These are phyloP conservation scores for Adineta ricciae DNA, from an alignment of 2,888 invertebrate species.

Conservation along the genomic window DNA sequence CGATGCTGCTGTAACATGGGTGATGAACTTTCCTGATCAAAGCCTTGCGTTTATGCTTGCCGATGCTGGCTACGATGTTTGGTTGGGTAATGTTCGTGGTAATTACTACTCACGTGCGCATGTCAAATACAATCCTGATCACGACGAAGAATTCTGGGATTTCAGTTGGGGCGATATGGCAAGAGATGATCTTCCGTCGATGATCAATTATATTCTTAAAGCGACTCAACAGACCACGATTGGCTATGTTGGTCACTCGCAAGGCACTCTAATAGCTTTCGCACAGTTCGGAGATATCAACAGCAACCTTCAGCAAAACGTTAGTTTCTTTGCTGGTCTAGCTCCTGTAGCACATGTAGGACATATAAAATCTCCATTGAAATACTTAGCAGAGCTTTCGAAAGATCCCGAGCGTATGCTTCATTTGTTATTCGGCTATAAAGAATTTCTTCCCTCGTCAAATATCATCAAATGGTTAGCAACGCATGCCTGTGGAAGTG, in stretches of 20 bases:
- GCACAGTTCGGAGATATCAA: slow-evolving; percentile 38
- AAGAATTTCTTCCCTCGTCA: slow-evolving; percentile 65
- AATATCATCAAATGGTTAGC: slow-evolving; percentile 58
- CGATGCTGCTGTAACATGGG: slow-evolving; percentile 68
- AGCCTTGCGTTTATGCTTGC: slow-evolving; percentile 49
- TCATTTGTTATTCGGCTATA: slow-evolving; percentile 59
- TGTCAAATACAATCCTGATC: slow-evolving; percentile 53
- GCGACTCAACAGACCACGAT: slow-evolving; percentile 57
- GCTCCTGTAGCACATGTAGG: slow-evolving; percentile 58
- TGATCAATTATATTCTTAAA: slow-evolving; percentile 62
- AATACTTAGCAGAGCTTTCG: slow-evolving; percentile 60
- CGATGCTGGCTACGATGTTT: slow-evolving; percentile 59
- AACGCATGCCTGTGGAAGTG: slow-evolving; percentile 58
- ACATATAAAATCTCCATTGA: slow-evolving; percentile 60
- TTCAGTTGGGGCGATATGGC: slow-evolving; percentile 79
- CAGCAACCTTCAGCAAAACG: slow-evolving; percentile 35
- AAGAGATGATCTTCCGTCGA: slow-evolving; percentile 72
- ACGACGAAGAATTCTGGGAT: slow-evolving; percentile 60
- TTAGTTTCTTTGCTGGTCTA: slow-evolving; percentile 40
- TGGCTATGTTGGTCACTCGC: slow-evolving; percentile 77
- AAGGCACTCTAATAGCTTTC: slow-evolving; percentile 58
- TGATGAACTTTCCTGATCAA: slow-evolving; percentile 61
- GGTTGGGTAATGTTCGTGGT: slow-evolving; percentile 74
- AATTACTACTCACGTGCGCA: slow-evolving; percentile 67
- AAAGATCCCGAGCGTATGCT: slow-evolving; percentile 55